A percentile compares a stretch with the other conserved stretches of the same genome.
Evolutionary conservation across 2,113 vertebrate species (phyloP).

Genomic region (Cephalopterus ornatus): DNA sequence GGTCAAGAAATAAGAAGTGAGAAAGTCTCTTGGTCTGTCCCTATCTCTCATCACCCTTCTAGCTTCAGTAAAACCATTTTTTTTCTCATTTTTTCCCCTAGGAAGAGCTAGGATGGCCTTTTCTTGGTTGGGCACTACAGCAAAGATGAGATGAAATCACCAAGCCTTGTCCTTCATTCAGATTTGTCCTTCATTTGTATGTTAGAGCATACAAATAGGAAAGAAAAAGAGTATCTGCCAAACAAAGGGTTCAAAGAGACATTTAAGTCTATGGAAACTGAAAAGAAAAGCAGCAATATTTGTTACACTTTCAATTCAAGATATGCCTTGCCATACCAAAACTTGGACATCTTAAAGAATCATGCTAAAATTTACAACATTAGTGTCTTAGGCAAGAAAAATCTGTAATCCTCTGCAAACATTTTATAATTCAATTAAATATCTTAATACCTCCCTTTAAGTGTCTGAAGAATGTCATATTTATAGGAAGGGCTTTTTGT

Average conservation of each 20-base stretch:
- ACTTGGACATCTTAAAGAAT: background rate
- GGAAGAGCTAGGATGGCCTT: background rate
- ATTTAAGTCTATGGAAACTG: background rate
- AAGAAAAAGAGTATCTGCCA: background rate
- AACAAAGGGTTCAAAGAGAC: background rate
- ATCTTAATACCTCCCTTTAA: slow-evolving; percentile 19
- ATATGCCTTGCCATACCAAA: background rate
- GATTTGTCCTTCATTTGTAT: too few species aligned
- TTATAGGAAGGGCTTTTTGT: background rate
- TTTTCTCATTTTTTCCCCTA: background rate
- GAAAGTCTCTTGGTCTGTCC: background rate
- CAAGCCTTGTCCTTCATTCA: background rate
- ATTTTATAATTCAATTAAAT: slow-evolving; percentile 24
- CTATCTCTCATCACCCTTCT: background rate
- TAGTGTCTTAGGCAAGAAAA: background rate
- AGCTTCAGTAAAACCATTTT: background rate
- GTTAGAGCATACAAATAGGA: background rate
- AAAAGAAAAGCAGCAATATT: background rate
- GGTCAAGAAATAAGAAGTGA: background rate
- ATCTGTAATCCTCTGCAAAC: background rate
- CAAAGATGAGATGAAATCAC: background rate
- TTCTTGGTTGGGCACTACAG: background rate
- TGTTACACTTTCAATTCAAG: background rate
- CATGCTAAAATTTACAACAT: background rate
- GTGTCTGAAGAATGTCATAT: background rate